phyloP scores from a whole-genome alignment of 2,888 invertebrate species.

The Andrena hattorfiana region DNA sequence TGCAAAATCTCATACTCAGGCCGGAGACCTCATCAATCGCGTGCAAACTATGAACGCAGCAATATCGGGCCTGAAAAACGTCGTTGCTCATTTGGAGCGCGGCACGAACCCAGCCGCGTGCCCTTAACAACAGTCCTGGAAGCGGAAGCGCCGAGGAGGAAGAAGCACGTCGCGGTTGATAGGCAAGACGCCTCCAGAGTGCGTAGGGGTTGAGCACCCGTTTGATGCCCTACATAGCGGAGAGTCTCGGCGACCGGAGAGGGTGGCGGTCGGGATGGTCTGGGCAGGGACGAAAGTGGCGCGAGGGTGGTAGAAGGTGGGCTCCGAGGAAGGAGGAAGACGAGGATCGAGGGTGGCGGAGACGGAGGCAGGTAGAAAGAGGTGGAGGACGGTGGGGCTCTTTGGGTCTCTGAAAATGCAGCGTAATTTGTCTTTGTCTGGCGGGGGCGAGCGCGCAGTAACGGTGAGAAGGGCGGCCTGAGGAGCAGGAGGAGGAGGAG shows the following conservation, averaged over 20 bases:
- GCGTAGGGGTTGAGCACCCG: constrained; percentile 82
- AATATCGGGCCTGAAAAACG: neutral
- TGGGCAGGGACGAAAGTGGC: constrained; percentile 73
- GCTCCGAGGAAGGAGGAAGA: constrained; percentile 64
- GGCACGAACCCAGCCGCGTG: neutral
- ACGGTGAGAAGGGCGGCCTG: constrained; percentile 75
- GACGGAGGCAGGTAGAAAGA: constrained; percentile 66
- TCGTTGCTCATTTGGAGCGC: neutral
- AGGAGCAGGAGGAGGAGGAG: constrained; percentile 45
- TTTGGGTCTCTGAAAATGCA: constrained; percentile 85
- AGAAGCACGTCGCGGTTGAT: constrained; percentile 56
- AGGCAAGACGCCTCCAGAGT: constrained; percentile 71
- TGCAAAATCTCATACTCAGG: neutral
- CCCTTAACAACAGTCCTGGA: constrained; percentile 36
- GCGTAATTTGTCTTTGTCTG: constrained; percentile 85
- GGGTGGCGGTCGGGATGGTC: constrained; percentile 67
- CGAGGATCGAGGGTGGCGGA: constrained; percentile 65
- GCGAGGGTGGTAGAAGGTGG: constrained; percentile 67
- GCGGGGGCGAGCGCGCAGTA: constrained; percentile 81
- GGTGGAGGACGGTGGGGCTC: constrained; percentile 74
- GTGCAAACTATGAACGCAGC: neutral
- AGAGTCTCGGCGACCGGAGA: constrained; percentile 68
- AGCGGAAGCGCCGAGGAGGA: constrained; percentile 47
- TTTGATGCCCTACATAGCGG: constrained; percentile 81
- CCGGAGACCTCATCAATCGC: neutral